Base-by-base conservation (phyloP, 2,888 invertebrate species). In the Mythimna albipuncta region DNA sequence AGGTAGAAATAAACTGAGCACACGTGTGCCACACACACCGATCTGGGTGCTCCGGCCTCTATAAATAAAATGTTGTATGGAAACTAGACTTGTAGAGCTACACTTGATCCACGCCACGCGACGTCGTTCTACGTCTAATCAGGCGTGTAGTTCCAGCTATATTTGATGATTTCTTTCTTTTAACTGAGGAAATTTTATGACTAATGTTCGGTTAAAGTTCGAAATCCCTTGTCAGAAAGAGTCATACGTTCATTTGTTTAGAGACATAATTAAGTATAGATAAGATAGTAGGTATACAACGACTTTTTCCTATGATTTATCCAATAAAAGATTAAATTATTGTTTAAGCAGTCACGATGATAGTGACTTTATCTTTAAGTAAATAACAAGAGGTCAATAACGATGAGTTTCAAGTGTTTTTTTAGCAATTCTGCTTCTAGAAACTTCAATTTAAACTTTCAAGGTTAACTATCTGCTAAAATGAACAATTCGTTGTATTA, bases 331-430 rank as follows among this genome's bases (percentile, higher is more conserved):
- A 72, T 77, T 32, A 32, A 32, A 32, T 32, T 59, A 76, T 66
- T 75, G 54, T 64, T 57, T 52, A 67, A 41, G 35, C n/a, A 54
- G 82, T 62, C 67, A 66, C 64, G 59, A 64, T 73, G 67, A 79
- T 59, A 21, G 19, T 57, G 62, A 82, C 54, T 64, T 75, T 79
- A 77, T 67, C 64, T 52, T 21, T 66, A 11, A 35, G 55, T 71
- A 81, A 67, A 71, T 57, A 81, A 71, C 41, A 67, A 61, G 66
- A 7, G 74, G 79, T 82, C 74, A 82, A 55, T 65, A 65, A 64
- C 54, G 54, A 67, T 71, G 62, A 72, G 35, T 72, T 72, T 74
- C 61, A 52, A 59, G 7, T 38, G 32, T 58, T 68, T 81, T 62
- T 54, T 58, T 64, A 54, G 19, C 35, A 58, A 69, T 61, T 72